Evolutionary conservation across 2,113 vertebrate genomes (phyloP).

Genomic region (Salvelinus namaycush): DNA sequence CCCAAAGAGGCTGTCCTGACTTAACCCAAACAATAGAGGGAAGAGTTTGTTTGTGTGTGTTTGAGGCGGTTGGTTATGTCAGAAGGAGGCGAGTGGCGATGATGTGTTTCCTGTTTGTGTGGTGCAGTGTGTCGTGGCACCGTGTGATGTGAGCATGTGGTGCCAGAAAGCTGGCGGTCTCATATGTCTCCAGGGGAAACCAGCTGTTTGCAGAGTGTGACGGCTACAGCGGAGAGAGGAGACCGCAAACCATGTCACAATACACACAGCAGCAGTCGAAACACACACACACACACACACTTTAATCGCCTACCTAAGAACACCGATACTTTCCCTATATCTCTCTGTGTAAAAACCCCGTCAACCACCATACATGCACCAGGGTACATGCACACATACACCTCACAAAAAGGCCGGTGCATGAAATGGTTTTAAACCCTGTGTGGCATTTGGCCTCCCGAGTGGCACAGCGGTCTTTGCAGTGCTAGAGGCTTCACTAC

Average conservation of each 20-base stretch:
- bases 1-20: neutral
- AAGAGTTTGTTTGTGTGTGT: neutral
- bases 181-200: neutral
- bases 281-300: neutral
- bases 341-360: too few species aligned
- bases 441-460: too few species aligned
- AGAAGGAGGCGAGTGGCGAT: neutral
- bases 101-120: neutral
- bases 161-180: neutral
- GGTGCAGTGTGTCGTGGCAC: neutral
- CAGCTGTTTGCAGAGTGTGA: neutral
- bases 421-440: neutral
- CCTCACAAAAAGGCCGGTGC: neutral
- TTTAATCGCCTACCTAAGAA: neutral
- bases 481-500: too few species aligned
- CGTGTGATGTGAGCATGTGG: neutral
- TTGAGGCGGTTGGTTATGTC: neutral
- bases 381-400: slow-evolving; percentile 1
- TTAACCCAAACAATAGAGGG: neutral
- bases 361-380: neutral
- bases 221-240: neutral
- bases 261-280: slow-evolving; percentile 6
- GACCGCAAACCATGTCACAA: neutral
- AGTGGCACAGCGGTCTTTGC: too few species aligned
- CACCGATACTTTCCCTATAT: neutral